phyloP scores from a whole-genome alignment of 2,797 vertebrate species.

The Pygocentrus nattereri region DNA sequence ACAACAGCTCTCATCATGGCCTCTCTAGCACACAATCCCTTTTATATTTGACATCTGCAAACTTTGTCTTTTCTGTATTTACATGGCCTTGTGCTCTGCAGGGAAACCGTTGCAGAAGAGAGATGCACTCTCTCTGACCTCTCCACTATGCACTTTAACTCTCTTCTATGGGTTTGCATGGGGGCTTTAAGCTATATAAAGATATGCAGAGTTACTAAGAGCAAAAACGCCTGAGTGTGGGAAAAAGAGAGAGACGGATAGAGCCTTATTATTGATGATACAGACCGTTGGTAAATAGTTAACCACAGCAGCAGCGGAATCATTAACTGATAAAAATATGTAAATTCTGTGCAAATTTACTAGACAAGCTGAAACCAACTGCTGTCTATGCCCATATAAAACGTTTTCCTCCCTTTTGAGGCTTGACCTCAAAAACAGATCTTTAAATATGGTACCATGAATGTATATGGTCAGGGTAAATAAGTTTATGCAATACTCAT shows the following conservation, averaged over 20 bases:
- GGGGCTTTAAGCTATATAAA: slow-evolving; percentile 33
- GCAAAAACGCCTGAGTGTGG: neutral
- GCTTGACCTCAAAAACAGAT: no score
- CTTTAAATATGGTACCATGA: no score
- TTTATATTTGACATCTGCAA: slow-evolving; percentile 33
- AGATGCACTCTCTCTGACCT: slow-evolving; percentile 5
- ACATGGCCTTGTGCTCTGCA: slow-evolving; percentile 17
- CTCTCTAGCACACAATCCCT: slow-evolving; percentile 4
- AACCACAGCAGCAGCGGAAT: neutral
- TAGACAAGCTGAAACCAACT: neutral
- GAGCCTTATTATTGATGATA: neutral
- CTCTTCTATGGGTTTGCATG: slow-evolving; percentile 20
- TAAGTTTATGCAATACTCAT: no score
- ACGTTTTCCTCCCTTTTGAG: neutral
- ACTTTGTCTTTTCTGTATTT: slow-evolving; percentile 43
- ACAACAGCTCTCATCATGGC: slow-evolving; percentile 25
- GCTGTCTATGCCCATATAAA: neutral
- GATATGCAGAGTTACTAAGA: slow-evolving; percentile 32
- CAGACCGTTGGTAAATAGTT: neutral
- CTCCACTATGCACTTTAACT: neutral
- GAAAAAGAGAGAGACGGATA: neutral
- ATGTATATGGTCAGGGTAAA: no score
- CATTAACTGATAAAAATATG: neutral
- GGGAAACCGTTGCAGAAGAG: neutral
- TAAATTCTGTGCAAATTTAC: neutral